Percentiles rank a stretch among this genome's conserved stretches.
These are phyloP conservation scores for Apamea sordens DNA, from an alignment of 2,888 invertebrate species.

Conservation along the genomic window DNA sequence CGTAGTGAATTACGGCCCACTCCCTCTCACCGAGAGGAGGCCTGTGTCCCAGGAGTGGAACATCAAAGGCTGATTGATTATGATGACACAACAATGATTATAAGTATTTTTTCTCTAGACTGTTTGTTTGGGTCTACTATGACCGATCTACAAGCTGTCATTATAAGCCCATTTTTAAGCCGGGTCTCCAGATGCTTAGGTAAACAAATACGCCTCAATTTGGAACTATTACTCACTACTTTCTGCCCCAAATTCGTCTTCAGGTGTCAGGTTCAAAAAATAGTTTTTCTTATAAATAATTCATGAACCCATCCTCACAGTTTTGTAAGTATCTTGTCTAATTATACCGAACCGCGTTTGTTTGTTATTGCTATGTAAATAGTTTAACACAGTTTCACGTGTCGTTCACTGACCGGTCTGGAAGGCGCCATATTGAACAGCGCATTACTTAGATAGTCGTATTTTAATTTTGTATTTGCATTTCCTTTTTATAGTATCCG, in stretches of 20 bases:
- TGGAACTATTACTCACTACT: constrained; percentile 17
- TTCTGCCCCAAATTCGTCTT: background rate
- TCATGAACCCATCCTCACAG: background rate
- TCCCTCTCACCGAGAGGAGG: no score
- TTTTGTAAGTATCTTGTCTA: constrained; percentile 11
- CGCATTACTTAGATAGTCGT: constrained; percentile 4
- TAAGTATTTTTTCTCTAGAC: background rate
- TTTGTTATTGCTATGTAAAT: constrained; percentile 34
- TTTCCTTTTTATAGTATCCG: constrained; percentile 18
- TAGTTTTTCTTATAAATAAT: constrained; percentile 17
- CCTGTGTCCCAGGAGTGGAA: no score
- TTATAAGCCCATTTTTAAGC: background rate
- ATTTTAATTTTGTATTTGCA: constrained; percentile 41
- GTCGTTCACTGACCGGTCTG: constrained; percentile 49
- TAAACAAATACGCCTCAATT: background rate
- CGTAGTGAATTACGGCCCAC: no score
- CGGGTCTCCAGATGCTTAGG: background rate
- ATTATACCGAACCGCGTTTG: constrained; percentile 7
- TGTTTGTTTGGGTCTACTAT: background rate
- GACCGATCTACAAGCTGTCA: background rate
- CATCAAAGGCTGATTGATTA: no score
- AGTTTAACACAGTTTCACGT: constrained; percentile 43
- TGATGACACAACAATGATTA: no score
- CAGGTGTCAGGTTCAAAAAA: background rate
- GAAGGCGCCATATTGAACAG: constrained; percentile 4